Evolutionary conservation across 1,140 invertebrate genomes (phyloP).

Genomic region (Paraescarpia echinospica): DNA sequence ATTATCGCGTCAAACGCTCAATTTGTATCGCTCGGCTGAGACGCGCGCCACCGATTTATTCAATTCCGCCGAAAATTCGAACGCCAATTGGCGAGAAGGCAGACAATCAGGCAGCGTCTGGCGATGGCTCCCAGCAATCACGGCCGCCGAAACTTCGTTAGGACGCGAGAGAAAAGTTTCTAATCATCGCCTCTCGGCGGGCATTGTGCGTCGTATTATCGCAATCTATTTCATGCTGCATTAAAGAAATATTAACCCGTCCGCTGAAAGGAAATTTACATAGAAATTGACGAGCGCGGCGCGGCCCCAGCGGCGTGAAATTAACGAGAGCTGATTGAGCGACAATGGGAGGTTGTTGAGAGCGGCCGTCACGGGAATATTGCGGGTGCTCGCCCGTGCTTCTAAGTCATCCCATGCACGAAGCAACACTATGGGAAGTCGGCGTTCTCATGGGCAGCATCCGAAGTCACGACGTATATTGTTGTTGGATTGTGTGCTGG

Average conservation of each 20-base stretch:
- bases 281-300: not conserved
- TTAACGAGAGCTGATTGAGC: constrained; percentile 4
- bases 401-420: not conserved
- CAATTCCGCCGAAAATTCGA: constrained; percentile 4
- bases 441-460: not conserved
- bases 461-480: not conserved
- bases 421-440: not conserved
- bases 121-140: not conserved
- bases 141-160: not conserved
- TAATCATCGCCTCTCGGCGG: constrained; percentile 3
- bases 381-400: not conserved
- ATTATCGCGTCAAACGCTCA: constrained; percentile 4
- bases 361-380: not conserved
- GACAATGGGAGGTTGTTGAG: not conserved
- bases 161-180: not conserved
- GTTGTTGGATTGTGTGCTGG: no score
- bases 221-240: constrained; percentile 1
- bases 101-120: not conserved
- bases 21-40: not conserved
- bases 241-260: constrained; percentile 1
- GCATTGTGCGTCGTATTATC: constrained; percentile 4
- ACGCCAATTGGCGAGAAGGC: not conserved
- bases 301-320: not conserved
- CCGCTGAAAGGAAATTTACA: not conserved
- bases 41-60: not conserved